Percentiles rank a stretch among this genome's conserved stretches.
Conservation (phyloP, 2,797 vertebrate genomes). For the Danio aesculapii region DNA sequence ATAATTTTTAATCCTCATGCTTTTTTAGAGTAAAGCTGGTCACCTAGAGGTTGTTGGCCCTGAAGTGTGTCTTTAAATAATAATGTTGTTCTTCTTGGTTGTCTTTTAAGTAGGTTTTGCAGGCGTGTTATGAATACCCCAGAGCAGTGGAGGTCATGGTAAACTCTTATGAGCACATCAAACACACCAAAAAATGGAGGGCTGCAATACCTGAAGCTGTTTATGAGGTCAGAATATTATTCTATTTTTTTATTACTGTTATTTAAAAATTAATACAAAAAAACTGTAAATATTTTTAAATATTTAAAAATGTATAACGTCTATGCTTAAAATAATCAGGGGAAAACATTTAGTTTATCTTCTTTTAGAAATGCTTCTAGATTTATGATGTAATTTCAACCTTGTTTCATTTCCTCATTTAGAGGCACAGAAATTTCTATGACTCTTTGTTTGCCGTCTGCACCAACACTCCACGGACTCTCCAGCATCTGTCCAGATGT, state of each 20-base stretch:
- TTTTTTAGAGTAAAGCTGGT: no score
- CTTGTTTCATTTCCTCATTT: constrained; percentile 49
- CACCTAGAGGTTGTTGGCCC: no score
- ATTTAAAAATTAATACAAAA: no score
- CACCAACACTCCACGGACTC: constrained; percentile 85
- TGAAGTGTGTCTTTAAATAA: not conserved
- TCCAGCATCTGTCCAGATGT: constrained; percentile 91
- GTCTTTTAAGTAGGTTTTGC: constrained; percentile 82
- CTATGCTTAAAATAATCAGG: no score
- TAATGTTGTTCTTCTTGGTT: not conserved
- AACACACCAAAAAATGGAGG: constrained; percentile 87
- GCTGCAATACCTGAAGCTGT: constrained; percentile 86
- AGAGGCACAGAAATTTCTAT: constrained; percentile 89
- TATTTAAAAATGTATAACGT: no score
- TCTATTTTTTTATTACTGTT: not conserved
- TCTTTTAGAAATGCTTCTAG: no score
- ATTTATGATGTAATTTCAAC: constrained; percentile 2
- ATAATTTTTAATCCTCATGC: no score
- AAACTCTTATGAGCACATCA: constrained; percentile 89
- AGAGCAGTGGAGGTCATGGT: constrained; percentile 87
- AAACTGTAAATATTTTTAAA: no score
- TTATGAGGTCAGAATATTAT: constrained; percentile 80
- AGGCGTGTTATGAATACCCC: constrained; percentile 86
- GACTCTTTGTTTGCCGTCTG: constrained; percentile 90
- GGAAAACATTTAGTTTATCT: no score